Base-by-base conservation (phyloP, 1,140 invertebrate species). In the Caerostris darwini region DNA sequence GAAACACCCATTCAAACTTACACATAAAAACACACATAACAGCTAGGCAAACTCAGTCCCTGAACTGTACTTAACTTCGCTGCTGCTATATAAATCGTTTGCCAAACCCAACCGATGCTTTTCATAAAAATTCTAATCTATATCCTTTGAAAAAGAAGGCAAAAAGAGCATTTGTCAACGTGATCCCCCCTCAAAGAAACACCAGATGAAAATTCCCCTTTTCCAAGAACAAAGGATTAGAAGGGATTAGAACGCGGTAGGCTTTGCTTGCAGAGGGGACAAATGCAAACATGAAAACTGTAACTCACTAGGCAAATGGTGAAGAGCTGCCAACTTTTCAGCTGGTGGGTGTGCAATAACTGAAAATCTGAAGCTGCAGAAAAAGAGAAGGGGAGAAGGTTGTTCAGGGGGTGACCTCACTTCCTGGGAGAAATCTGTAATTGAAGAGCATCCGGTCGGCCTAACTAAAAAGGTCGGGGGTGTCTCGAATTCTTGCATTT, bases 81-180 rank as follows among this genome's bases (percentile, higher is more conserved):
- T 77, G 50, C 34, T 77, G 12, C 34, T 77, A 12, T 77, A 50
- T 50, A 77, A 77, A 77, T 64, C 61, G 61, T 53, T 77, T 5
- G 34, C 12, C 53, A 34, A 50, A 77, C 50, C 71, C 71, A 77
- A 77, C 34, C 71, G 34, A 14, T 50, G 12, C 71, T 77, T 50
- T 12, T 10, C 4, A 34, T 53, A 53, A 77, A 77, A 77, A 53
- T 50, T 5, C 19, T 12, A 77, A 77, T 50, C 71, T 50, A 50
- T 34, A 77, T 34, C 8, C 10, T 5, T 7, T 19, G 71, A 50
- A 5, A 77, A 77, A 85, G 83, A 58, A 85, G 83, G 54, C 5
- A 85, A 81, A 85, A 85, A 85, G 83, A 85, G 83, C 83, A 85
- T 85, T 85, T 85, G 83, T 85, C 56, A 85, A 57, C 34, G 71